Percentiles rank a stretch among this genome's conserved stretches.
Evolutionary conservation across 2,113 vertebrate species (phyloP).

Genomic region (Callipepla squamata): DNA sequence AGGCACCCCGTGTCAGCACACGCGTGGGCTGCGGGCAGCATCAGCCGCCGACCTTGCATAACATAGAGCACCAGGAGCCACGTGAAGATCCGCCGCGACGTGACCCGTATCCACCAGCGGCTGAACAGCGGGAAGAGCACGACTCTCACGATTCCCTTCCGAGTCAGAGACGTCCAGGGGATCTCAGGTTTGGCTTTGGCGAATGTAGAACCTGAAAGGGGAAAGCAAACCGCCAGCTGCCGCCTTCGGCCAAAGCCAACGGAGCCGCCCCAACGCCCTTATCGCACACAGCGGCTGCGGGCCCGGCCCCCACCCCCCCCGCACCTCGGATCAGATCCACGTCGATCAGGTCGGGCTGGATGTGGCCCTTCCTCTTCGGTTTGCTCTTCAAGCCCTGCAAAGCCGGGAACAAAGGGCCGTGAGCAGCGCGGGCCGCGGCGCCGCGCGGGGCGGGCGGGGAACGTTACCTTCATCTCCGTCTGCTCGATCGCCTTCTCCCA

Average conservation of each 20-base stretch:
- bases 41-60: conserved; percentile 86
- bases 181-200: conserved; percentile 97
- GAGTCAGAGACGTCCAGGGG: conserved; percentile 91
- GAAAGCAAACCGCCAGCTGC: neutral
- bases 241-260: neutral
- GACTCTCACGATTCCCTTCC: conserved; percentile 94
- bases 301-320: neutral
- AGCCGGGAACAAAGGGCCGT: neutral
- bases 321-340: conserved; percentile 95
- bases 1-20: neutral
- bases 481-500: conserved; percentile 97
- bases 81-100: conserved; percentile 87
- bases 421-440: neutral
- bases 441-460: neutral
- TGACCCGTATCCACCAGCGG: conserved; percentile 97
- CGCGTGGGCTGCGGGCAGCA: neutral
- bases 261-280: too few relatives aligned
- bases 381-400: conserved; percentile 90
- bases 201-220: conserved; percentile 91
- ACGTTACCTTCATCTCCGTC: conserved; percentile 90
- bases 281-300: too few relatives aligned
- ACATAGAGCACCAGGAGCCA: conserved; percentile 92
- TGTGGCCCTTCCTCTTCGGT: conserved; percentile 90
- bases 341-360: conserved; percentile 94
- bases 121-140: conserved; percentile 94